Percentiles rank a stretch among this genome's conserved stretches.
phyloP scores from a whole-genome alignment of 2,797 vertebrate species.

The Cichlasoma orientale region DNA sequence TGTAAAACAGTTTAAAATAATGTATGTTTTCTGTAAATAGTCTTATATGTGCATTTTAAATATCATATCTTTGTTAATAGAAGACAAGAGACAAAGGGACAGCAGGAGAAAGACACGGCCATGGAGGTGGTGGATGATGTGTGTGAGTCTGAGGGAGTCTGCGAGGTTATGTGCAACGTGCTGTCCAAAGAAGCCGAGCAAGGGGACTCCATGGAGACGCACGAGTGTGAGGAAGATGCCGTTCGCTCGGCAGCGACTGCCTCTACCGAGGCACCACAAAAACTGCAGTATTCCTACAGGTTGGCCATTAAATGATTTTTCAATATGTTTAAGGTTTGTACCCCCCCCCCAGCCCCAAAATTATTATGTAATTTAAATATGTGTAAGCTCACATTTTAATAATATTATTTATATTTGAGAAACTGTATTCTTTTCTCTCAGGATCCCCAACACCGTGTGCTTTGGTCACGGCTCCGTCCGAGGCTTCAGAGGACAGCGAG shows the following conservation, averaged over 20 bases:
- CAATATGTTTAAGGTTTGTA: too few relatives aligned
- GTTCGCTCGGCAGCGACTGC: too few relatives aligned
- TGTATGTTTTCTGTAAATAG: neutral
- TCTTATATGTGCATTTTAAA: neutral
- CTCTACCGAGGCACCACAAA: conserved; percentile 20
- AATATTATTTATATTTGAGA: neutral
- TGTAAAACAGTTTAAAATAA: neutral
- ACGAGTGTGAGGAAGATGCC: conserved; percentile 41
- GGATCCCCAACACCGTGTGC: conserved; percentile 84
- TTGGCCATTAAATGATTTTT: conserved; percentile 53
- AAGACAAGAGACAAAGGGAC: conserved; percentile 43
- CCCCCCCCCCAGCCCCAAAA: too few relatives aligned
- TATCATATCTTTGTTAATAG: conserved; percentile 38
- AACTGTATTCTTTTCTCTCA: conserved; percentile 48
- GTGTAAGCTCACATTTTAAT: neutral
- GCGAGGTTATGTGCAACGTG: conserved; percentile 57
- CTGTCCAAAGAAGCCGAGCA: conserved; percentile 38
- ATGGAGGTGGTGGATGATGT: conserved; percentile 70
- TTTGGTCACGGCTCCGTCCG: conserved; percentile 85
- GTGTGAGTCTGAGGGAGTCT: conserved; percentile 56
- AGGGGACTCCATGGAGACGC: conserved; percentile 78
- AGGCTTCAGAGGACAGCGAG: conserved; percentile 80
- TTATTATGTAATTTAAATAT: neutral
- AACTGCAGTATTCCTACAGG: conserved; percentile 79
- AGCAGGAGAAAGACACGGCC: conserved; percentile 46